A percentile compares a stretch with the other conserved stretches of the same genome.
phyloP scores from a whole-genome alignment of 2,797 vertebrate species.

The Halcyon badia region DNA sequence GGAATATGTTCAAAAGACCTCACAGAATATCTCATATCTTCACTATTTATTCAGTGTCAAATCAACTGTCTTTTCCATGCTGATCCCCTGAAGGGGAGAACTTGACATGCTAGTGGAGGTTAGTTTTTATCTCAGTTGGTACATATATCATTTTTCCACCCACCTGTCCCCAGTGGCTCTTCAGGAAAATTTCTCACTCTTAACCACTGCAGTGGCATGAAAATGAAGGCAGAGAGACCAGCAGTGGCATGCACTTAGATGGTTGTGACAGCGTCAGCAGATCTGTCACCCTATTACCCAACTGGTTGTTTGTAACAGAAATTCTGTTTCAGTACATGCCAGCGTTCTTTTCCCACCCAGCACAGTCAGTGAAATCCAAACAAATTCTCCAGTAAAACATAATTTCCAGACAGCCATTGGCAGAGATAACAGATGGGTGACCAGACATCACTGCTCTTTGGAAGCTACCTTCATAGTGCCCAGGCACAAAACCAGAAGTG shows the following conservation, averaged over 20 bases:
- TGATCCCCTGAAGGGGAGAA: constrained; percentile 42
- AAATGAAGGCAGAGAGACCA: neutral
- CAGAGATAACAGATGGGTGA: neutral
- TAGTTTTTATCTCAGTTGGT: constrained; percentile 58
- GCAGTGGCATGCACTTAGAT: neutral
- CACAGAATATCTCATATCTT: constrained; percentile 46
- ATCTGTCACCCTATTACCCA: neutral
- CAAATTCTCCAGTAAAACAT: neutral
- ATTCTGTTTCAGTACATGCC: neutral
- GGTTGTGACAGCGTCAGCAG: neutral
- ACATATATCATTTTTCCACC: constrained; percentile 55
- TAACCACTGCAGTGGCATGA: constrained; percentile 24
- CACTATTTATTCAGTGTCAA: constrained; percentile 37
- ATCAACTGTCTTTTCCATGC: constrained; percentile 26
- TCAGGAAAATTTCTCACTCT: constrained; percentile 22
- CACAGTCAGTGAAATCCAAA: neutral
- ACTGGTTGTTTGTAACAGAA: neutral
- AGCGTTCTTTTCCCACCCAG: neutral
- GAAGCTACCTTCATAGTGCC: neutral
- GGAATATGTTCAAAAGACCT: constrained; percentile 43
- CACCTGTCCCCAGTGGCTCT: constrained; percentile 61
- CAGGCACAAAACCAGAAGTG: neutral
- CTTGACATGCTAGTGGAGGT: constrained; percentile 9
- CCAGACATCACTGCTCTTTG: neutral
- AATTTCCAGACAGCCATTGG: neutral